Percentiles rank a stretch among this genome's conserved stretches.
Conservation (phyloP, 2,888 invertebrate genomes). For the Cerceris ruficornis region DNA sequence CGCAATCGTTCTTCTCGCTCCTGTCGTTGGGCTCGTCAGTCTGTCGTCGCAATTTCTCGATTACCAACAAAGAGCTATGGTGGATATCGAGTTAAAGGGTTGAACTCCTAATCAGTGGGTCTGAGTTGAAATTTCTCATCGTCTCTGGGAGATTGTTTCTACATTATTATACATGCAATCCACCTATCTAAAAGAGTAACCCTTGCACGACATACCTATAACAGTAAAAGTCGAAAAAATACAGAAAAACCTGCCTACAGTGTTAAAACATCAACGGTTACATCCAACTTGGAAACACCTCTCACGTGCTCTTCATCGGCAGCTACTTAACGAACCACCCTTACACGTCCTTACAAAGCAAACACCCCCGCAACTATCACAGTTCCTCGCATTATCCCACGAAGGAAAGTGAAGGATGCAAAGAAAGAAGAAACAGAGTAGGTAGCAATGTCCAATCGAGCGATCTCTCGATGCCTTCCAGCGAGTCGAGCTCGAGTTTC, state of each 20-base stretch:
- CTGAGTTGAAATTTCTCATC: too few species aligned
- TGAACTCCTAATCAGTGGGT: too few species aligned
- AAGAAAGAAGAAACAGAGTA: neutral
- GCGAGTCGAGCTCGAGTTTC: constrained; percentile 13
- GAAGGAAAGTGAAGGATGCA: constrained; percentile 2
- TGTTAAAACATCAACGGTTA: neutral
- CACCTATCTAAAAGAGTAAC: too few species aligned
- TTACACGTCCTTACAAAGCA: neutral
- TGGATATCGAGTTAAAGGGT: too few species aligned
- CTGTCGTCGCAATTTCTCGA: too few species aligned
- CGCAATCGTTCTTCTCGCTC: constrained; percentile 11
- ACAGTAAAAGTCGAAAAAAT: too few species aligned
- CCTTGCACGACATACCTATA: too few species aligned
- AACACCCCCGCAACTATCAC: constrained; percentile 15
- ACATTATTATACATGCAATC: too few species aligned
- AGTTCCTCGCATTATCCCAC: constrained; percentile 7
- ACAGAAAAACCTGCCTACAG: too few species aligned
- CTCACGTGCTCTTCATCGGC: neutral
- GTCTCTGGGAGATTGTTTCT: too few species aligned
- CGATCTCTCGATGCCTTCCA: constrained; percentile 10
- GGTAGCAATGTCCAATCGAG: constrained; percentile 11
- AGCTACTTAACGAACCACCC: constrained; percentile 16
- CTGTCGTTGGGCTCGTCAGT: too few species aligned
- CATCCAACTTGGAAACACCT: neutral
- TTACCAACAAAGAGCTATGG: too few species aligned